phyloP scores from a whole-genome alignment of 2,113 vertebrate genomes.

The Diadophis punctatus region DNA sequence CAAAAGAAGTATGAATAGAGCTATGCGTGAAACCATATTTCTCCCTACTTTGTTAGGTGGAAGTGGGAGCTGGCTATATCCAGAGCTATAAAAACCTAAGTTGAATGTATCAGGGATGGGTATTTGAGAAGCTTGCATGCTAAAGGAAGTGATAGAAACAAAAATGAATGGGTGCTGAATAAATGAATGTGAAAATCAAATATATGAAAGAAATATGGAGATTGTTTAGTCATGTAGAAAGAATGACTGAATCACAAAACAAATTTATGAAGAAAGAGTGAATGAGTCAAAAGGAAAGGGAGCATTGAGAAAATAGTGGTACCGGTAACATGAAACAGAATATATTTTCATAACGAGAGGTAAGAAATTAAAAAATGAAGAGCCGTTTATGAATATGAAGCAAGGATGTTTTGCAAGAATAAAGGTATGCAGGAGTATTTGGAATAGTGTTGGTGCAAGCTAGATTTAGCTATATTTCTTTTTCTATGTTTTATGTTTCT shows the following conservation, averaged over 20 bases:
- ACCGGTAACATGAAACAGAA: not conserved
- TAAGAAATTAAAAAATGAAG: not conserved
- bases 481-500: not conserved
- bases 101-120: not conserved
- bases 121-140: not conserved
- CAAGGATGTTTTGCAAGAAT: not conserved
- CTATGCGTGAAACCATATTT: not conserved
- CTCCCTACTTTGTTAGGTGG: not conserved
- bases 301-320: not conserved
- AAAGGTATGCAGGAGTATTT: not conserved
- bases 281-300: not conserved
- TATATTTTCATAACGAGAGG: not conserved
- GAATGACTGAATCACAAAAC: not conserved
- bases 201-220: not conserved
- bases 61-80: not conserved
- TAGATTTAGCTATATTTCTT: not conserved
- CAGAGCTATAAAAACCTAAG: not conserved
- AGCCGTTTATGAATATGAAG: not conserved
- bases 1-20: not conserved
- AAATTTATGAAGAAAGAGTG: not conserved
- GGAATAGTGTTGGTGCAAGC: not conserved
- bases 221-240: not conserved
- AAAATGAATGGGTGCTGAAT: not conserved
- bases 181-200: not conserved
- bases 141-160: not conserved